Conservation (phyloP, 2,888 invertebrate genomes). For the Plagodis dolabraria region DNA sequence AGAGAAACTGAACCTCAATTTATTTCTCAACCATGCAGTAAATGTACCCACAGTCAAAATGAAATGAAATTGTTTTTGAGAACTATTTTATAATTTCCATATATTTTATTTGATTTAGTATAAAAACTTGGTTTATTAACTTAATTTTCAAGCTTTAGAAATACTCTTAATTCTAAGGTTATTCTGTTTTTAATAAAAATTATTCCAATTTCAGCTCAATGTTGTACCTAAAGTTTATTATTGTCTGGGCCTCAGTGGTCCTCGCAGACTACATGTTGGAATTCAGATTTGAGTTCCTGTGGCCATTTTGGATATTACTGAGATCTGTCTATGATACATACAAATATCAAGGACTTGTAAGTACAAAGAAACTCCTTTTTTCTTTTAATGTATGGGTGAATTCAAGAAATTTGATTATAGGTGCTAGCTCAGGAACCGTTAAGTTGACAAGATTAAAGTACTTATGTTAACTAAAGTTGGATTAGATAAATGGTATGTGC, state of each 20-base stretch:
- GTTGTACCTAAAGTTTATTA: constrained; percentile 96
- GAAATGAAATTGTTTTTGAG: neutral
- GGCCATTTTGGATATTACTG: constrained; percentile 98
- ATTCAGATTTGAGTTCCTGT: constrained; percentile 99
- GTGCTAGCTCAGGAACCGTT: too few relatives aligned
- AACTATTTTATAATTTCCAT: too few relatives aligned
- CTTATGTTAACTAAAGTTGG: too few relatives aligned
- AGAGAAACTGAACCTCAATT: neutral
- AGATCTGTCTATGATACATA: constrained; percentile 98
- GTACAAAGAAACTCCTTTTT: constrained; percentile 54
- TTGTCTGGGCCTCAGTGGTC: constrained; percentile 97
- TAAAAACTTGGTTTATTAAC: too few relatives aligned
- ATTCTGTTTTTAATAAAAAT: too few relatives aligned
- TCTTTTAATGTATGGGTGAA: neutral
- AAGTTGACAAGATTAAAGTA: too few relatives aligned
- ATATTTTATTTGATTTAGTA: too few relatives aligned
- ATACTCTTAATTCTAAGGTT: too few relatives aligned
- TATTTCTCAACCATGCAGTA: neutral
- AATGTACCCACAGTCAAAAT: neutral
- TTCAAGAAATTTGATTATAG: too few relatives aligned
- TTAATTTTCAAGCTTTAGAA: too few relatives aligned
- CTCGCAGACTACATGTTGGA: constrained; percentile 98
- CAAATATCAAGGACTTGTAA: constrained; percentile 98
- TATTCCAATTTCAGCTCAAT: constrained; percentile 90
- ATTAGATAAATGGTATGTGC: too few relatives aligned